Percentiles rank a stretch among this genome's conserved stretches.
These are phyloP conservation scores for Spinus olivaceus DNA, from an alignment of 2,797 vertebrate genomes.

Conservation along the genomic window DNA sequence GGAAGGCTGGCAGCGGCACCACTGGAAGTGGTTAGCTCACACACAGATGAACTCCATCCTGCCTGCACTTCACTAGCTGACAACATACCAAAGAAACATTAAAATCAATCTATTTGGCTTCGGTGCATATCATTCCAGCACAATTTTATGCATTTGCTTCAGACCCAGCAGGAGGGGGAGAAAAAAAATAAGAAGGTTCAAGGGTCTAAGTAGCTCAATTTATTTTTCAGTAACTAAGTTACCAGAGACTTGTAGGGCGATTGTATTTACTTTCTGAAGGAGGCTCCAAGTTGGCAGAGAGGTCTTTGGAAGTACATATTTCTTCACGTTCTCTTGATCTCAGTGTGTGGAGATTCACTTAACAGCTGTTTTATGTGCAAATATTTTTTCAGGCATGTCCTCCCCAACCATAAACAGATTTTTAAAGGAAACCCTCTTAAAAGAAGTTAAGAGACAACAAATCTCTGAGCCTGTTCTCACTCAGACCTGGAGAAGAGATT, in stretches of 20 bases:
- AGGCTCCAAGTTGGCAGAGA: slow-evolving; percentile 77
- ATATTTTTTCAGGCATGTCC: slow-evolving; percentile 88
- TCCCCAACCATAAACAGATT: slow-evolving; percentile 76
- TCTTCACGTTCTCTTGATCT: slow-evolving; percentile 81
- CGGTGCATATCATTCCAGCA: slow-evolving; percentile 17
- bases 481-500: slow-evolving; percentile 15
- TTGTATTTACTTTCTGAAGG: slow-evolving; percentile 77
- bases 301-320: slow-evolving; percentile 75
- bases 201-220: slow-evolving; percentile 75
- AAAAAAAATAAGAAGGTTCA: slow-evolving; percentile 48
- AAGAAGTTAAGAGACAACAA: slow-evolving; percentile 64
- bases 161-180: not conserved
- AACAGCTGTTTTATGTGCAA: slow-evolving; percentile 82
- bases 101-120: slow-evolving; percentile 44
- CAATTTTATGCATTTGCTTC: slow-evolving; percentile 57
- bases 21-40: slow-evolving; percentile 38
- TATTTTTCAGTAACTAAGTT: slow-evolving; percentile 83
- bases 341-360: slow-evolving; percentile 78
- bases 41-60: not conserved
- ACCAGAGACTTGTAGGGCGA: slow-evolving; percentile 72
- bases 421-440: slow-evolving; percentile 63
- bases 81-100: slow-evolving; percentile 50
- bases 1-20: not conserved
- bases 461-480: slow-evolving; percentile 18
- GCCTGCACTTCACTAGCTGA: slow-evolving; percentile 10